Base-by-base conservation (phyloP, 2,113 vertebrate species). In the Daboia siamensis region DNA sequence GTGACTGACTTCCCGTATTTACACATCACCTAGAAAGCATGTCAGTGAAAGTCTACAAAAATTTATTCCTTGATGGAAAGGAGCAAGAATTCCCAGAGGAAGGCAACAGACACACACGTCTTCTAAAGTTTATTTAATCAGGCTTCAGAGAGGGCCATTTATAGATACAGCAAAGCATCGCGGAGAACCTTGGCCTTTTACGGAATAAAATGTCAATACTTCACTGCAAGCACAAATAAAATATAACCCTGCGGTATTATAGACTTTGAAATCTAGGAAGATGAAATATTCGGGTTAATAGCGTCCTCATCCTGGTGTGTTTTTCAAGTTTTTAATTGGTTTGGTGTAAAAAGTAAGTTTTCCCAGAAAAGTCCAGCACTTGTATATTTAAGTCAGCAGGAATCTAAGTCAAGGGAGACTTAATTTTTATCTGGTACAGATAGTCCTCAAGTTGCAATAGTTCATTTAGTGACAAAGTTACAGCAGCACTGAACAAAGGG, bases 151-250 rank as follows among this genome's bases (percentile, higher is more conserved):
- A 92, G 46, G 91, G 80, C 86, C 86, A 91, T 87, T 84, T 59
- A 85, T 80, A 91, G 80, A 88, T 92, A 74, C 87, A 93, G 80
- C 89, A 93, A 17, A 90, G 87, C 88, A 92, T 85, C 61, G 54
- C n/a, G n/a, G 51, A 93, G 94, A 94, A 39, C 33, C 93, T 90
- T 95, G 90, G 57, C 93, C 93, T 93, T 90, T 61, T 46, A 86
- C 86, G 90, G 91, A 93, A 90, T 74, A 95, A 93, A 56, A 94
- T 55, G n/a, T 57, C 52, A 84, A 89, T 52, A 59, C 29, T 84
- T 93, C 86, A 91, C 93, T 86, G 90, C 56, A 55, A n/a, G 39
- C 64, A 10, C 39, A 74, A 89, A 89, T 85, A 89, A 89, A 15
- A 44, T 9, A 74, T 74, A 56, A 33, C 24, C 24, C 10, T 29